Base-by-base conservation (phyloP, 1,140 invertebrate genomes). In the Heliconius eleuchia region DNA sequence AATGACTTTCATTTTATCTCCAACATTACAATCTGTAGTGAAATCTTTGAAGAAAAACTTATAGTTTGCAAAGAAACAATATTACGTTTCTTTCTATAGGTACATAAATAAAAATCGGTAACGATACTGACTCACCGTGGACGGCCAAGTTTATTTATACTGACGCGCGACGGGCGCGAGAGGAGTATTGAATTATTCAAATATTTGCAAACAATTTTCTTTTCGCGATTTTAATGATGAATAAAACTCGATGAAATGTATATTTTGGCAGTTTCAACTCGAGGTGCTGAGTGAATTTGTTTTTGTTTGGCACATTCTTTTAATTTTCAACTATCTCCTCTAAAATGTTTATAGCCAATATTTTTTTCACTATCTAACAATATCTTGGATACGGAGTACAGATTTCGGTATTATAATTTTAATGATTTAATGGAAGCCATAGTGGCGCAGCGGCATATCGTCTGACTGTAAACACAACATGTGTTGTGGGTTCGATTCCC, bases 121-220 rank as follows among this genome's bases (percentile, higher is more conserved):
- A 76, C 74, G 60, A 70, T 13, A 42, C 74, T 76, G 74, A 76
- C 74, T 76, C 74, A 76, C 27, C 11, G 57, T 19, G 23, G 1
- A 39, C 37, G 60, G 52, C 60, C 1, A 39, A 19, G 74, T 76
- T 76, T 76, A 70, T 76, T 76, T 76, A 71, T 76, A 71, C 71
- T 34, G 70, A 76, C 74, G 30, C 74, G 57, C 30, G 55, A 39
- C 60, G 27, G 55, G 34, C 42, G 18, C 23, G 74, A 66, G 52
- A 55, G 57, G 27, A 76, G 34, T 76, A 66, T 76, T 23, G 74
- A 46, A 57, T 76, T 76, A 70, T 39, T 37, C 57, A 66, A 66
- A 76, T 75, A 60, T 60, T 60, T 39, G 74, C 57, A 60, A 16
- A 57, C 34, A 23, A n/a, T 46, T 66, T 75, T 39, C 74, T 66